phyloP scores from a whole-genome alignment of 2,888 invertebrate species.

The Drosophila birchii region DNA sequence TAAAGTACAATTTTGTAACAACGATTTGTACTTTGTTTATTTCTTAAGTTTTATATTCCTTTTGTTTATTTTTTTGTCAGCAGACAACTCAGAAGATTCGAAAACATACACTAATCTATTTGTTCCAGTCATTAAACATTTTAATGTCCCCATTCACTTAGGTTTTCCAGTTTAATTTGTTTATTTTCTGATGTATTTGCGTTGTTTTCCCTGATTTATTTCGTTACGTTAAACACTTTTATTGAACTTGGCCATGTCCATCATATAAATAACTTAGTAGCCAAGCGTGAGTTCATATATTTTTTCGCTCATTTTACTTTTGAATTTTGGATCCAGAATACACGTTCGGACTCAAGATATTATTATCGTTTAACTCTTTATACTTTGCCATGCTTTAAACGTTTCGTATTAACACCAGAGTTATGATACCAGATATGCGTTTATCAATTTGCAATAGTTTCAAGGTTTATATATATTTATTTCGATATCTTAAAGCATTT shows the following conservation, averaged over 20 bases:
- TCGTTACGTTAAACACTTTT: conserved; percentile 46
- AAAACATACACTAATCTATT: conserved; percentile 35
- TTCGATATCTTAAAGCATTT: conserved; percentile 60
- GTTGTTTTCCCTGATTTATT: conserved; percentile 43
- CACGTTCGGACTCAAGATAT: conserved; percentile 31
- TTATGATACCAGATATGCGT: conserved; percentile 59
- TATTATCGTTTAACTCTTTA: conserved; percentile 55
- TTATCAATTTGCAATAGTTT: conserved; percentile 70
- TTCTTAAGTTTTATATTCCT: conserved; percentile 24
- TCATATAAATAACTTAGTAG: conserved; percentile 39
- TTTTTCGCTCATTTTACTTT: conserved; percentile 31
- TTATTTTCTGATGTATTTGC: conserved; percentile 43
- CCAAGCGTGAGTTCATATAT: conserved; percentile 27
- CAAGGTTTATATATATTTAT: conserved; percentile 54
- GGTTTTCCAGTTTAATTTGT: conserved; percentile 42
- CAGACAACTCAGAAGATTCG: conserved; percentile 19
- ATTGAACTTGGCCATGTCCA: conserved; percentile 45
- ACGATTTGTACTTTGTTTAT: conserved; percentile 22
- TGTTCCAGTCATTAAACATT: conserved; percentile 48
- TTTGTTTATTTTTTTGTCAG: conserved; percentile 16
- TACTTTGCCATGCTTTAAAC: conserved; percentile 71
- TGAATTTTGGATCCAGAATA: conserved; percentile 31
- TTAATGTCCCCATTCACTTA: conserved; percentile 49
- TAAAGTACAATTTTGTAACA: conserved; percentile 45
- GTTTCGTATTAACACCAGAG: conserved; percentile 68